A percentile compares a stretch with the other conserved stretches of the same genome.
Evolutionary conservation across 1,140 invertebrate genomes (phyloP).

Genomic region (Charaxes varanes): DNA sequence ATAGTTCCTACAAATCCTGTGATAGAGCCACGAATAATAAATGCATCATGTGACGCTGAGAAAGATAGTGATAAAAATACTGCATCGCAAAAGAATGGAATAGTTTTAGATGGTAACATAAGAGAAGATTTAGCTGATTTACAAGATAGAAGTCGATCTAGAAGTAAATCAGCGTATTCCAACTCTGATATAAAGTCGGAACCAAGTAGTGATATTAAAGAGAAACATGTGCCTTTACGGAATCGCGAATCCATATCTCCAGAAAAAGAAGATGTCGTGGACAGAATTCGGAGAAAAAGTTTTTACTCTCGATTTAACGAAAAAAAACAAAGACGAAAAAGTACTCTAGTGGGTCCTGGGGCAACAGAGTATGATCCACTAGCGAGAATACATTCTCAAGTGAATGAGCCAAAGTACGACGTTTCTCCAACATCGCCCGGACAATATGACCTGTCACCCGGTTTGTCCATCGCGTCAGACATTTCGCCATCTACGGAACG

Average conservation of each 20-base stretch:
- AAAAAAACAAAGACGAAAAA: slow-evolving; percentile 79
- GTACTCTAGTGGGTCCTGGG: slow-evolving; percentile 75
- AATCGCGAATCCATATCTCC: slow-evolving; percentile 55
- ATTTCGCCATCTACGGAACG: slow-evolving; percentile 60
- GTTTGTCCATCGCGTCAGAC: slow-evolving; percentile 50
- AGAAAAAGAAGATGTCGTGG: slow-evolving; percentile 83
- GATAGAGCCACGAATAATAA: slow-evolving; percentile 66
- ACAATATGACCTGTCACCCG: slow-evolving; percentile 54
- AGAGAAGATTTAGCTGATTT: slow-evolving; percentile 52
- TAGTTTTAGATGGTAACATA: slow-evolving; percentile 38
- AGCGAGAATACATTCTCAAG: slow-evolving; percentile 56
- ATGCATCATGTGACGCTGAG: slow-evolving; percentile 44
- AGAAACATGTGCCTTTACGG: slow-evolving; percentile 38
- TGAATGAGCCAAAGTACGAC: slow-evolving; percentile 51
- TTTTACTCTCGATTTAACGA: slow-evolving; percentile 92
- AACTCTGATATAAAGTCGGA: slow-evolving; percentile 60
- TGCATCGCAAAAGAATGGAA: slow-evolving; percentile 60
- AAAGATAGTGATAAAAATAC: slow-evolving; percentile 47
- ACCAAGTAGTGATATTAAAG: slow-evolving; percentile 39
- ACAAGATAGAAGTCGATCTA: slow-evolving; percentile 48
- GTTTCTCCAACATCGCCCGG: slow-evolving; percentile 55
- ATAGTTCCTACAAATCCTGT: slow-evolving; percentile 71
- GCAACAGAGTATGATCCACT: slow-evolving; percentile 68
- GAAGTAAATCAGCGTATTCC: slow-evolving; percentile 57
- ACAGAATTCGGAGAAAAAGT: slow-evolving; percentile 90